Evolutionary conservation across 2,797 vertebrate species (phyloP), one percentile per base, ranked within the genome.

Genomic region (Sebastes nivosus): DNA sequence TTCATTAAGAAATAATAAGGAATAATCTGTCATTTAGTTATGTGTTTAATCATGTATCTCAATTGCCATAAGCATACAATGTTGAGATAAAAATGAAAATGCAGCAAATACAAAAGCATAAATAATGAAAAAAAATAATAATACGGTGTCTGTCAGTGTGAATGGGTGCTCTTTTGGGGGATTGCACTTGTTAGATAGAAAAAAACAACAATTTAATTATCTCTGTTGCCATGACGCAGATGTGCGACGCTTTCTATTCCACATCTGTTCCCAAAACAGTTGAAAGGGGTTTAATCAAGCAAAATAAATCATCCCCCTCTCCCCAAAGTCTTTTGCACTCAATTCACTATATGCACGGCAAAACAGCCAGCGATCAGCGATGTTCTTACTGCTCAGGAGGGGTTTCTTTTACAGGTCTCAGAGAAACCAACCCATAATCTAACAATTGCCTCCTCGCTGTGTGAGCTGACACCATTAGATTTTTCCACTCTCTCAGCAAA

Each of bases 331-430:
- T 42, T 61, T 24, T 67, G 16, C 77, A 34, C 65, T 84, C 60
- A 79, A 32, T 61, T 79, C 70, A 73, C 57, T 54, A 87, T 72
- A 72, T 79, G 67, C 75, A 71, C 38, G 10, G 52, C 66, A 58
- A 79, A 81, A 83, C 76, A 75, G 71, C 71, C n/a, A 24, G 55
- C 55, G 68, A 77, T 88, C 78, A 92, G 77, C 42, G 32, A 70
- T 74, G 70, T 79, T 77, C 59, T 70, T 55, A 72, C 30, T 52
- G 77, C 88, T 85, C 79, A 65, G 80, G 75, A 81, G 84, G 79
- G 80, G 50, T 77, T 89, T 87, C 79, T 83, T 87, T 87, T 73
- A 75, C 67, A 74, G 82, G 79, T 89, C 79, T 80, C 57, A 32
- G 10, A 76, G 61, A 90, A 78, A 79, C 79, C 60, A 66, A 60